A percentile compares a stretch with the other conserved stretches of the same genome.
Evolutionary conservation across 2,113 vertebrate genomes (phyloP).

Genomic region (Antechinus stuartii): DNA sequence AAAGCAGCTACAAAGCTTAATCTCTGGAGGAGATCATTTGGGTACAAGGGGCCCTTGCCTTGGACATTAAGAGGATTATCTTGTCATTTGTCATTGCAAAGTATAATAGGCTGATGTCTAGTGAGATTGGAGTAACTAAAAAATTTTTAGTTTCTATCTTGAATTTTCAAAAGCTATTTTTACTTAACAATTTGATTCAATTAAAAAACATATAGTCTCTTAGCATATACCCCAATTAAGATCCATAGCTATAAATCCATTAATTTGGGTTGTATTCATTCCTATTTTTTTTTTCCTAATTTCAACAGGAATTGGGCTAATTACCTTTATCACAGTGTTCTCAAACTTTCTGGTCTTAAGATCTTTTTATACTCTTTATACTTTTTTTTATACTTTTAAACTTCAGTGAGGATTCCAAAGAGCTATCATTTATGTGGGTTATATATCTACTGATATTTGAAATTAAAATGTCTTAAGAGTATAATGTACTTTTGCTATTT

Average conservation of each 20-base stretch:
- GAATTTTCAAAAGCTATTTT: background rate
- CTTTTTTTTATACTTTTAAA: background rate
- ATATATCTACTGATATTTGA: background rate
- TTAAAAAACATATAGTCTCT: background rate
- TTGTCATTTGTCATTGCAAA: background rate
- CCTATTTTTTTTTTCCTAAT: background rate
- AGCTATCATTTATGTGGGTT: background rate
- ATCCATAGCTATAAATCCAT: background rate
- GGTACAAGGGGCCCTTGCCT: background rate
- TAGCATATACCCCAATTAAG: background rate
- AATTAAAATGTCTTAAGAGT: background rate
- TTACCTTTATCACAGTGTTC: background rate
- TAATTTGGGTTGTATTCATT: background rate
- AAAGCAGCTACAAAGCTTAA: background rate
- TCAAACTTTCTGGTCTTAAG: background rate
- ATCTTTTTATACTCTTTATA: background rate
- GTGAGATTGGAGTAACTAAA: background rate
- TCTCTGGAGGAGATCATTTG: background rate
- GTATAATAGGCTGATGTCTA: background rate
- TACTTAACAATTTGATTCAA: background rate
- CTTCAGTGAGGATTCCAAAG: background rate
- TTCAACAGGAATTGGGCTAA: background rate
- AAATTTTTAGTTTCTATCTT: background rate
- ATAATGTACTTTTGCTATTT: background rate
- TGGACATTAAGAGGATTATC: background rate